Percentiles rank a stretch among this genome's conserved stretches.
These are phyloP conservation scores for Dasypolia templi DNA, from an alignment of 2,888 invertebrate species.

Conservation along the genomic window DNA sequence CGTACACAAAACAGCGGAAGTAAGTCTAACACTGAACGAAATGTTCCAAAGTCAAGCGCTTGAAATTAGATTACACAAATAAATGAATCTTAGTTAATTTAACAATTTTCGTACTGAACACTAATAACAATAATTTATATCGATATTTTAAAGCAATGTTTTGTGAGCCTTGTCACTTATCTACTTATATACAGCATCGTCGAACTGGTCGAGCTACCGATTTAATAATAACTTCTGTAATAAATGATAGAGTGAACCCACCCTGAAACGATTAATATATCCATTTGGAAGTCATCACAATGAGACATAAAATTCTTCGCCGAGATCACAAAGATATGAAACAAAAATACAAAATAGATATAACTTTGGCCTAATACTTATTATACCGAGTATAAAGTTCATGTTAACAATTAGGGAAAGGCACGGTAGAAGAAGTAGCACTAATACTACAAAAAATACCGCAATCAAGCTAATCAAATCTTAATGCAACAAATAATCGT, in stretches of 20 bases:
- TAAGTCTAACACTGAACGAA: slow-evolving; percentile 46
- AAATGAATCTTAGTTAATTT: slow-evolving; percentile 25
- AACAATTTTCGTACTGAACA: slow-evolving; percentile 28
- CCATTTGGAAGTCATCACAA: slow-evolving; percentile 56
- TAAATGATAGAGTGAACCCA: slow-evolving; percentile 23
- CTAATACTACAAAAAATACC: slow-evolving; percentile 31
- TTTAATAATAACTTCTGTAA: slow-evolving; percentile 43
- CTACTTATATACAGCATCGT: slow-evolving; percentile 39
- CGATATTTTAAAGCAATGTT: slow-evolving; percentile 56
- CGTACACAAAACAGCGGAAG: slow-evolving; percentile 44
- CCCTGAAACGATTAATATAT: slow-evolving; percentile 33
- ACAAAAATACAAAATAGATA: slow-evolving; percentile 21
- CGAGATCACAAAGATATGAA: slow-evolving; percentile 58
- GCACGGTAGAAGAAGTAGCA: slow-evolving; percentile 53
- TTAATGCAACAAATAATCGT: slow-evolving; percentile 18
- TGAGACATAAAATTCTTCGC: slow-evolving; percentile 40
- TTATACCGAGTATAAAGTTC: slow-evolving; percentile 35
- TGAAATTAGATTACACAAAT: slow-evolving; percentile 35
- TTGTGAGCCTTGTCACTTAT: slow-evolving; percentile 60
- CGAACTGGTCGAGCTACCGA: slow-evolving; percentile 29
- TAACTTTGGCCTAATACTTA: slow-evolving; percentile 44
- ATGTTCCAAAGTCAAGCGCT: slow-evolving; percentile 37
- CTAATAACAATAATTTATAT: slow-evolving; percentile 56
- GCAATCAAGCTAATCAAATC: slow-evolving; percentile 28
- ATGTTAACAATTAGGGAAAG: slow-evolving; percentile 42